A percentile compares a stretch with the other conserved stretches of the same genome.
Conservation (phyloP, 2,113 vertebrate species). For the Astur gentilis region DNA sequence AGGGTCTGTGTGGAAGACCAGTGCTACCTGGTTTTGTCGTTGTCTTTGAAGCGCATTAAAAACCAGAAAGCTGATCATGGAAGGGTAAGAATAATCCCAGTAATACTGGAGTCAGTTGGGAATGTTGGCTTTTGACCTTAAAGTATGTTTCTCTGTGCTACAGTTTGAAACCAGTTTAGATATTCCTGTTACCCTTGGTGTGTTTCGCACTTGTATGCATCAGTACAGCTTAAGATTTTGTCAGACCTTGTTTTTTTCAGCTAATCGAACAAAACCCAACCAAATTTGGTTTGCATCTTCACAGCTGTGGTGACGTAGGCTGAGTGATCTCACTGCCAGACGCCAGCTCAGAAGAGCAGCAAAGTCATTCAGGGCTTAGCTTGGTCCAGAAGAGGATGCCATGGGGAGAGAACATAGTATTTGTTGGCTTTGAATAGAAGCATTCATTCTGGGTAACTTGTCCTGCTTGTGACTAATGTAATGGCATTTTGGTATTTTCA, state of each 20-base stretch:
- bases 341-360: neutral
- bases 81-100: neutral
- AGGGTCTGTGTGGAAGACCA: neutral
- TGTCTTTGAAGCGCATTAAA: neutral
- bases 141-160: neutral
- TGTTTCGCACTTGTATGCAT: neutral
- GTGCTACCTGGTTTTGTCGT: neutral
- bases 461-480: neutral
- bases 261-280: neutral
- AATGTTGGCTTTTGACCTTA: neutral
- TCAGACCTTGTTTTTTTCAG: neutral
- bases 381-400: neutral
- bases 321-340: neutral
- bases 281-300: neutral
- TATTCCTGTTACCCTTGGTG: neutral
- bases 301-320: neutral
- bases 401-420: fast-evolving
- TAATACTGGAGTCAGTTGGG: neutral
- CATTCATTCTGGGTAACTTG: neutral
- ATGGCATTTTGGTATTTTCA: neutral
- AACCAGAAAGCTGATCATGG: neutral
- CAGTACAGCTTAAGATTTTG: neutral
- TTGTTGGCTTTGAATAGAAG: neutral
- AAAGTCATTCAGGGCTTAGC: neutral
- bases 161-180: neutral